phyloP scores from a whole-genome alignment of 2,888 invertebrate species.

The Scaeva pyrastri region DNA sequence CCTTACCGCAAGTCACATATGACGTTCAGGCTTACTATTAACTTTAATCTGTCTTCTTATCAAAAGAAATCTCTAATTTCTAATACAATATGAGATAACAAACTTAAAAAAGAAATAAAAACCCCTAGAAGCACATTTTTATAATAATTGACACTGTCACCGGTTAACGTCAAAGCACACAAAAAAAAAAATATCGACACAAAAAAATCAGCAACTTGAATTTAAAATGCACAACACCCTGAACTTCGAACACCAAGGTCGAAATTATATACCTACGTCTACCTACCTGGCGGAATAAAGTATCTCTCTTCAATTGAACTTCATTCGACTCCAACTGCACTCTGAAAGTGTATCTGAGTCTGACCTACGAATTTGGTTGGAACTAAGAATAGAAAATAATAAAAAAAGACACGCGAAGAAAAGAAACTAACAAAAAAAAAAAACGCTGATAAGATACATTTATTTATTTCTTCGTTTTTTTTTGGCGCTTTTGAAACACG shows the following conservation, averaged over 20 bases:
- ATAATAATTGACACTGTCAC: too few relatives aligned
- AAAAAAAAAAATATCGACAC: conserved; percentile 14
- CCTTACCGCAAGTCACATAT: too few relatives aligned
- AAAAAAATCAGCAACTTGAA: too few relatives aligned
- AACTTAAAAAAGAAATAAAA: too few relatives aligned
- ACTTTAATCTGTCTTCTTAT: too few relatives aligned
- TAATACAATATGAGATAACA: too few relatives aligned
- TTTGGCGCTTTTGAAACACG: neutral
- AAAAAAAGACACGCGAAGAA: neutral
- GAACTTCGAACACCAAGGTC: neutral
- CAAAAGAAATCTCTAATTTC: too few relatives aligned
- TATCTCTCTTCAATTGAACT: neutral
- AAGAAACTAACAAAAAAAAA: neutral
- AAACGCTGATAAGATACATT: conserved; percentile 29
- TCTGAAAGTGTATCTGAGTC: neutral
- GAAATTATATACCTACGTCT: neutral
- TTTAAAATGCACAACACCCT: neutral
- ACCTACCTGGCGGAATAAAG: neutral
- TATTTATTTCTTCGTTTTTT: neutral
- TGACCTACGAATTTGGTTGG: neutral
- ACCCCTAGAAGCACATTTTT: too few relatives aligned
- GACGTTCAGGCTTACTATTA: too few relatives aligned
- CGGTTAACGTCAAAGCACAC: neutral
- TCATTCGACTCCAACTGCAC: neutral
- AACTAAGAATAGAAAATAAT: conserved; percentile 9